Evolutionary conservation across 2,888 invertebrate genomes (phyloP).

Genomic region (Alitta virens): DNA sequence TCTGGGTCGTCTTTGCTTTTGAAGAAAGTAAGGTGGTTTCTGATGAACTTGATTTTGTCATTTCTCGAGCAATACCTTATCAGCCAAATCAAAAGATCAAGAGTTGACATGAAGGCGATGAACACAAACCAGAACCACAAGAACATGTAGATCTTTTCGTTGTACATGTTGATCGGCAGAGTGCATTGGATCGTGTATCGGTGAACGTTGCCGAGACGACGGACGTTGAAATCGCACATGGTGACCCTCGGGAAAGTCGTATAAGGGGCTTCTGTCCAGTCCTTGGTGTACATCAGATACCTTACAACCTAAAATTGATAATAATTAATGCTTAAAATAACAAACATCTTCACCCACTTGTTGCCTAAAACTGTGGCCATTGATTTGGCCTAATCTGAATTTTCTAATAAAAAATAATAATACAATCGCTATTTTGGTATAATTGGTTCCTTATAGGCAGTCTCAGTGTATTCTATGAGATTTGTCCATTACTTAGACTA

Average conservation of each 20-base stretch:
- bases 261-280: background rate
- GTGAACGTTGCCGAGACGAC: background rate
- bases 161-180: conserved; percentile 32
- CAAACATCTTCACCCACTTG: no score
- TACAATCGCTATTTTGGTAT: no score
- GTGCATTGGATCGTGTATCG: conserved; percentile 24
- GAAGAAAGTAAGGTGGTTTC: background rate
- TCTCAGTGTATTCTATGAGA: no score
- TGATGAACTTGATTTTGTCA: background rate
- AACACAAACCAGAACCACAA: conserved; percentile 56
- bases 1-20: background rate
- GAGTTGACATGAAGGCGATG: conserved; percentile 32
- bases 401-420: no score
- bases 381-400: no score
- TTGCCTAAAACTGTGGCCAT: no score
- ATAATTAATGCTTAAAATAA: no score
- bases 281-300: background rate
- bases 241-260: background rate
- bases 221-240: background rate
- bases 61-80: conserved; percentile 5
- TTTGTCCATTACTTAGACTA: no score
- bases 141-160: conserved; percentile 56
- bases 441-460: no score
- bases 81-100: conserved; percentile 20
- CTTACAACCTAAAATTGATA: no score